Conservation (phyloP, 2,113 vertebrate genomes). For the Hippocampus comes region DNA sequence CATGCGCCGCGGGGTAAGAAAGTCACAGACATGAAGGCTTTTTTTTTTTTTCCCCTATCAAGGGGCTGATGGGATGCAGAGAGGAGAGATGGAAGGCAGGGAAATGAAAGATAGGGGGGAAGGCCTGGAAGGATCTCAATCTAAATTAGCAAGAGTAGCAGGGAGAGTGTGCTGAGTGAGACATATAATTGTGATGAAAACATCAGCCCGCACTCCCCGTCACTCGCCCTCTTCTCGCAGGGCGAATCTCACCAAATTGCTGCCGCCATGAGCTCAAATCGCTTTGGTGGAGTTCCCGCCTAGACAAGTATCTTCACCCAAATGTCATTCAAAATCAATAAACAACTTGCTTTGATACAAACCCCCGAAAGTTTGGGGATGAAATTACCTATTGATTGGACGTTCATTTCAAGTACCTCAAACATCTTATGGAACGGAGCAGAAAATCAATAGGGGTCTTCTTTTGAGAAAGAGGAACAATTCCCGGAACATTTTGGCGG, state of each 20-base stretch:
- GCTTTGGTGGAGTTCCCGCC: background rate
- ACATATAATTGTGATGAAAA: conserved; percentile 74
- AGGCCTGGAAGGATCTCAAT: conserved; percentile 75
- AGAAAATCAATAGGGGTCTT: background rate
- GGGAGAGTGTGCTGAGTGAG: conserved; percentile 69
- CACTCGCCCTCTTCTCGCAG: conserved; percentile 66
- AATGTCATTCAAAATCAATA: background rate
- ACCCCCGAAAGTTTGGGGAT: background rate
- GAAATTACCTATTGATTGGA: background rate
- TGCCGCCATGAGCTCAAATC: conserved; percentile 37
- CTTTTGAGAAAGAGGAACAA: background rate
- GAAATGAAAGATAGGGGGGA: conserved; percentile 73
- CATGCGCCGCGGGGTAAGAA: conserved; percentile 73
- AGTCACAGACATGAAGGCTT: conserved; percentile 76
- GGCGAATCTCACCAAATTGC: conserved; percentile 52
- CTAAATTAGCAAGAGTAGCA: conserved; percentile 75
- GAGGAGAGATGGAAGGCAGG: conserved; percentile 67
- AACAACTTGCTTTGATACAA: background rate
- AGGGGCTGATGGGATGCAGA: conserved; percentile 74
- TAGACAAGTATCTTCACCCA: background rate
- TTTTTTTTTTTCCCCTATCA: conserved; percentile 52
- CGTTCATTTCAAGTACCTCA: background rate
- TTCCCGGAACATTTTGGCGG: background rate
- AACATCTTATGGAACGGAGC: background rate
- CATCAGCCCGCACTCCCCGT: conserved; percentile 73